Conservation (phyloP, 1,140 invertebrate species). For the Drosophila watanabei region DNA sequence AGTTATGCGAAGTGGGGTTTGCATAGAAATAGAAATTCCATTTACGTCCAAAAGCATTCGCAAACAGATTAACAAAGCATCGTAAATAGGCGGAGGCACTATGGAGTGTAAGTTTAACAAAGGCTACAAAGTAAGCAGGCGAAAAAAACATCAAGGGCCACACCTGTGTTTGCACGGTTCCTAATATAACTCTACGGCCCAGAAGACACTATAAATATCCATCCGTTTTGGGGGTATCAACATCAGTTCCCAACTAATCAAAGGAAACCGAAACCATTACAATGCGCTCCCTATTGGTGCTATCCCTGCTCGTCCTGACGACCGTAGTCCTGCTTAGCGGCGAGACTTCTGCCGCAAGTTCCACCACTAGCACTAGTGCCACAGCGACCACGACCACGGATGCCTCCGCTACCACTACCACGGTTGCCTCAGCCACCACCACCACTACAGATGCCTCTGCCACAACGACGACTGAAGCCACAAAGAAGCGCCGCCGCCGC, state of each 20-base stretch:
- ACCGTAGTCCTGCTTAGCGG: constrained; percentile 12
- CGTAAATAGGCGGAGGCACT: constrained; percentile 6
- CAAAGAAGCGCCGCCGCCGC: constrained; percentile 13
- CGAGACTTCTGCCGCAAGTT: not conserved
- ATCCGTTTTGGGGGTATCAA: not conserved
- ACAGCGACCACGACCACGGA: constrained; percentile 9
- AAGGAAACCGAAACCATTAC: not conserved
- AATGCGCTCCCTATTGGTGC: constrained; percentile 18
- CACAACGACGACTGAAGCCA: constrained; percentile 1
- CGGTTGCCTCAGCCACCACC: constrained; percentile 13
- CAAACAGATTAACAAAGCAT: constrained; percentile 17
- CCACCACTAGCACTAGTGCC: not conserved
- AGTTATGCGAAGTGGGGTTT: not conserved
- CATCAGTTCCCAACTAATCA: constrained; percentile 1
- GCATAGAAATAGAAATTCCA: constrained; percentile 3
- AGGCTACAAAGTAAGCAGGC: not conserved
- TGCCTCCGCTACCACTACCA: constrained; percentile 11
- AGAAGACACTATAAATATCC: constrained; percentile 21
- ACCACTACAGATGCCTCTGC: constrained; percentile 10
- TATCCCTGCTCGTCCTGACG: constrained; percentile 16
- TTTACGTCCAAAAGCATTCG: constrained; percentile 14
- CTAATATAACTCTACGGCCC: too few species aligned
- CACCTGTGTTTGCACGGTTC: constrained; percentile 25
- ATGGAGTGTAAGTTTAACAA: constrained; percentile 17
- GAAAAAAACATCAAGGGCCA: constrained; percentile 7